phyloP scores from a whole-genome alignment of 2,797 vertebrate species.

The Xiphophorus birchmanni region DNA sequence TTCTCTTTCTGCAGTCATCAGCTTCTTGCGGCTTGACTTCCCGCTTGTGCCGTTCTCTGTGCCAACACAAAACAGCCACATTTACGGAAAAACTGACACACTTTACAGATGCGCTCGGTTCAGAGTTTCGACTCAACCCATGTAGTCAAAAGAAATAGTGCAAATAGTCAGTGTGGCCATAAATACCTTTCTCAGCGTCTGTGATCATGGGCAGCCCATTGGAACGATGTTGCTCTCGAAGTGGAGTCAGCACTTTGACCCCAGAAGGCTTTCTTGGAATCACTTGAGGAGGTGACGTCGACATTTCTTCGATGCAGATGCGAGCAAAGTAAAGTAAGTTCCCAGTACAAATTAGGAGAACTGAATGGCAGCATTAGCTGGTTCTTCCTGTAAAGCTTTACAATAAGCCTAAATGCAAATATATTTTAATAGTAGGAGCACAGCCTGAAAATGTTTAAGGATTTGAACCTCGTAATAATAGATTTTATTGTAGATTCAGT shows the following conservation, averaged over 20 bases:
- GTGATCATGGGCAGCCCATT: background rate
- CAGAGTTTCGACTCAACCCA: background rate
- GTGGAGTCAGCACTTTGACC: constrained; percentile 55
- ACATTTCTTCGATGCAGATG: constrained; percentile 58
- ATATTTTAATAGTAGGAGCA: background rate
- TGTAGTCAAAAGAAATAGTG: background rate
- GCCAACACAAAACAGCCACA: background rate
- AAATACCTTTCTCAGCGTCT: constrained; percentile 42
- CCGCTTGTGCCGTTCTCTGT: constrained; percentile 48
- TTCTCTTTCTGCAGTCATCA: constrained; percentile 63
- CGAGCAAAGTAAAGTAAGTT: constrained; percentile 11
- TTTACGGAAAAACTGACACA: constrained; percentile 4
- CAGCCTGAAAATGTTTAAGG: background rate
- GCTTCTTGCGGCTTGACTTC: constrained; percentile 15
- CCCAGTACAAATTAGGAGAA: background rate
- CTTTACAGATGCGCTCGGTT: background rate
- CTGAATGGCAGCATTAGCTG: background rate
- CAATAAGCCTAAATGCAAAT: background rate
- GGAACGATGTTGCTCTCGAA: constrained; percentile 24
- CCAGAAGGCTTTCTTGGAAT: constrained; percentile 54
- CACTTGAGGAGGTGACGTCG: constrained; percentile 37
- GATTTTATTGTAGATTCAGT: background rate
- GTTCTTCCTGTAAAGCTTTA: background rate
- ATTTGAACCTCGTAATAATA: constrained; percentile 43
- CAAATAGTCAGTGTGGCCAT: background rate